Percentiles rank a stretch among this genome's conserved stretches.
Conservation (phyloP, 2,797 vertebrate genomes). For the Sciaenops ocellatus region DNA sequence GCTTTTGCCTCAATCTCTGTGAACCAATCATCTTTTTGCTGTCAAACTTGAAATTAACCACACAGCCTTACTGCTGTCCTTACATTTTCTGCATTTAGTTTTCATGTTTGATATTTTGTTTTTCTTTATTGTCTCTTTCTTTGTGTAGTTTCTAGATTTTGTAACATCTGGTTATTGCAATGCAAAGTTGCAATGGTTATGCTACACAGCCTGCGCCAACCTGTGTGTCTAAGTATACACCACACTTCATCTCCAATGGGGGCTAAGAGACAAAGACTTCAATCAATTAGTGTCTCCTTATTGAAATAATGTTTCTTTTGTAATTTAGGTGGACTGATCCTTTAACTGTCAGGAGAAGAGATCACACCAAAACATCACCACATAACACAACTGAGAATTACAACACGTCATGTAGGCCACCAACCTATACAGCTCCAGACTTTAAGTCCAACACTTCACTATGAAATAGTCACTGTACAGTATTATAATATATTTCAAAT, state of each 20-base stretch:
- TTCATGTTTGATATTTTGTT: background rate
- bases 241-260: too few species aligned
- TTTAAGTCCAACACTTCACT: slow-evolving; percentile 2
- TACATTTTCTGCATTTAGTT: background rate
- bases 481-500: too few species aligned
- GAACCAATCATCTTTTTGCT: background rate
- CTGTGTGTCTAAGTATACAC: too few species aligned
- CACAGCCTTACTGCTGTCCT: background rate
- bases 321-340: background rate
- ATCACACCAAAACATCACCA: slow-evolving; percentile 4
- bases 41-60: background rate
- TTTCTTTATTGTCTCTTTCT: background rate
- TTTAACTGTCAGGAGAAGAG: background rate
- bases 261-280: too few species aligned
- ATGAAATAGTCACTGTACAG: too few species aligned
- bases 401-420: slow-evolving; percentile 15
- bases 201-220: too few species aligned
- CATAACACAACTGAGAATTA: background rate
- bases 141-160: background rate
- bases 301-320: background rate
- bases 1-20: background rate
- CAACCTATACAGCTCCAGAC: slow-evolving; percentile 10
- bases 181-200: too few species aligned
- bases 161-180: background rate
- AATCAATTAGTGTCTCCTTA: background rate